These are phyloP conservation scores for Saturnia japonica DNA, from an alignment of 2,888 invertebrate species.

Conservation along the genomic window DNA sequence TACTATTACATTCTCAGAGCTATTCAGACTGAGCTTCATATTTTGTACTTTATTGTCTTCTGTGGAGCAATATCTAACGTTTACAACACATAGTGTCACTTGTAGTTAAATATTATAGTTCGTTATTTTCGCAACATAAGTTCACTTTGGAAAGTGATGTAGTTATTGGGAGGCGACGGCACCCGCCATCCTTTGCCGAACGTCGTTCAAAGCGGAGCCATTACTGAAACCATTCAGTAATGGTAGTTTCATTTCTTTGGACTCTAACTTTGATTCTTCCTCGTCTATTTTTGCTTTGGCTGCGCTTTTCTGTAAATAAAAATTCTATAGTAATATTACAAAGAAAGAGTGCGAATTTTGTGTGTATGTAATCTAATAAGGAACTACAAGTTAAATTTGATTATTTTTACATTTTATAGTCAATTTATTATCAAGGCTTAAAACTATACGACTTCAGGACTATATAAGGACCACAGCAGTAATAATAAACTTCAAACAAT, in stretches of 20 bases:
- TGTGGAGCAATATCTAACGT: slow-evolving; percentile 29
- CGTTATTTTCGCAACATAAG: slow-evolving; percentile 20
- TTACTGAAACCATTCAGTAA: slow-evolving; percentile 73
- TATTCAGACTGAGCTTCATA: slow-evolving; percentile 31
- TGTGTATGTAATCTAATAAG: too few relatives aligned
- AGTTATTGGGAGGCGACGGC: slow-evolving; percentile 74
- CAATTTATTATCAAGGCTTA: too few relatives aligned
- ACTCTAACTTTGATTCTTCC: slow-evolving; percentile 51
- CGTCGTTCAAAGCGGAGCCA: slow-evolving; percentile 64
- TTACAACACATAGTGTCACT: slow-evolving; percentile 32
- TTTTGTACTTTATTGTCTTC: slow-evolving; percentile 36
- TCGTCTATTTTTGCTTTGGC: slow-evolving; percentile 54
- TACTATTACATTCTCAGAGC: slow-evolving; percentile 9
- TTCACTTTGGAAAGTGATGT: neutral
- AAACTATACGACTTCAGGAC: too few relatives aligned
- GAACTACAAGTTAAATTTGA: too few relatives aligned
- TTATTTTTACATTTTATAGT: too few relatives aligned
- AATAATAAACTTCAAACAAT: too few relatives aligned
- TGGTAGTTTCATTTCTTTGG: slow-evolving; percentile 64
- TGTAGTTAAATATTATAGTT: slow-evolving; percentile 12
- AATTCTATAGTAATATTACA: neutral
- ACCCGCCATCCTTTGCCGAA: slow-evolving; percentile 73
- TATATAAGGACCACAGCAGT: too few relatives aligned
- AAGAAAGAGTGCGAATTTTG: too few relatives aligned
- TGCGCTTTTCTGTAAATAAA: slow-evolving; percentile 41